Base-by-base conservation (phyloP, 2,888 invertebrate genomes). In the Eumerus sabulonum region DNA sequence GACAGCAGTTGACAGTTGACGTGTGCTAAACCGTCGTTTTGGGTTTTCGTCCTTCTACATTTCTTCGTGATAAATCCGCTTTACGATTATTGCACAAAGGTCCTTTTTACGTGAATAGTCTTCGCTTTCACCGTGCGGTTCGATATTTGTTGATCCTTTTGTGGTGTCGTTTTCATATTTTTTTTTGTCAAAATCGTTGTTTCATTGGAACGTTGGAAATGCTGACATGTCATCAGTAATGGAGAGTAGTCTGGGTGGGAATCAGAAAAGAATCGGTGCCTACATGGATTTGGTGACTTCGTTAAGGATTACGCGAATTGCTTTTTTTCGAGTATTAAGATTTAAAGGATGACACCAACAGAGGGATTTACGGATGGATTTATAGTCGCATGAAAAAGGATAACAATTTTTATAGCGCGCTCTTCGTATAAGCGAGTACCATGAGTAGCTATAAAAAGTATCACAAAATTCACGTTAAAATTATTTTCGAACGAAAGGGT, bases 231-330 rank as follows among this genome's bases (percentile, higher is more conserved):
- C 62, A 63, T 27, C 27, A 51, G 1, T 13, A 13, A 4, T 12
- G 14, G 48, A 54, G n/a, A 17, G 38, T 16, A 38, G 13, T 11
- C 11, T 0, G 17, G 17, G 17, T 12, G 17, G 17, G 47, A 12
- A 27, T 27, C 27, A 27, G 27, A 27, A 27, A 27, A 27, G 51
- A 68, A 63, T 74, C 64, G 51, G 48, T 12, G 48, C 38, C 40
- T 74, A 62, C 72, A 72, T 67, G 76, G 76, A 77, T 72, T 77
- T 77, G 66, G 72, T 77, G 72, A 77, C 72, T 67, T 67, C 60
- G 72, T 51, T 53, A 62, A 62, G 76, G 72, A 72, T 77, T 77
- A 62, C 66, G 67, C 45, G 67, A 62, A 57, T 62, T 67, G 57
- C 67, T 56, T 67, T 66, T 27, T 27, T 27, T 4, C 7, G 48